Percentiles rank a stretch among this genome's conserved stretches.
These are phyloP conservation scores for Hyaena hyaena DNA, from an alignment of 2,113 vertebrate genomes.

Conservation along the genomic window DNA sequence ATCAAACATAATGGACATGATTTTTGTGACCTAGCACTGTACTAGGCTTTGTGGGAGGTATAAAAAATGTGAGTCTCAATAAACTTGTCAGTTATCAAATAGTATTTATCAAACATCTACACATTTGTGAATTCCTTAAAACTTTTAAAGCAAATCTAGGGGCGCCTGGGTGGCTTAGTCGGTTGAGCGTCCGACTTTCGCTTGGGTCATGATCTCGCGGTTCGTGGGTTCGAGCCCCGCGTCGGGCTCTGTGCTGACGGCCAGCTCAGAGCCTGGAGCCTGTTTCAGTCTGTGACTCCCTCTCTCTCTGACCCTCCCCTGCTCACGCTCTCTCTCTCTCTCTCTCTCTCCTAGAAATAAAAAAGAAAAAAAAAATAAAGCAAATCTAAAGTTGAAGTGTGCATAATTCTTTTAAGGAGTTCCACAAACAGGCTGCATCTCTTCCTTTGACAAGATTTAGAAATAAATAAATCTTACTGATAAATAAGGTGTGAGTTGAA, in stretches of 20 bases:
- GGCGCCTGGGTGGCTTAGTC: no score
- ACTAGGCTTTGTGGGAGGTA: neutral
- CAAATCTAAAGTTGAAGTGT: slow-evolving; percentile 3
- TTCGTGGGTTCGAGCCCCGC: no score
- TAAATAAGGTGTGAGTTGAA: neutral
- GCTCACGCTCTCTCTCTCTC: no score
- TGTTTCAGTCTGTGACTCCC: no score
- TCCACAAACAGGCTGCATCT: neutral
- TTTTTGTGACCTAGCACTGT: neutral
- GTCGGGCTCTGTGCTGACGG: no score
- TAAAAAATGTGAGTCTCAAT: neutral
- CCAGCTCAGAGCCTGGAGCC: no score
- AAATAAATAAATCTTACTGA: slow-evolving; percentile 1
- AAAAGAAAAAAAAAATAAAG: no score
- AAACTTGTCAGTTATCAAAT: neutral
- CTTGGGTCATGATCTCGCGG: no score
- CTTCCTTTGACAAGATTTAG: neutral
- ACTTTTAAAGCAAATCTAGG: slow-evolving; percentile 3
- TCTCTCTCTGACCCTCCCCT: no score
- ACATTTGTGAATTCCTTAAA: slow-evolving; percentile 5
- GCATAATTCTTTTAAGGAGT: neutral
- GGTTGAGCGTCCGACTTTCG: no score
- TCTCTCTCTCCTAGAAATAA: no score
- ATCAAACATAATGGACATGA: neutral
- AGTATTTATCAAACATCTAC: neutral